A percentile compares a stretch with the other conserved stretches of the same genome.
Evolutionary conservation across 1,140 invertebrate species (phyloP).

Genomic region (Monochamus saltuarius): DNA sequence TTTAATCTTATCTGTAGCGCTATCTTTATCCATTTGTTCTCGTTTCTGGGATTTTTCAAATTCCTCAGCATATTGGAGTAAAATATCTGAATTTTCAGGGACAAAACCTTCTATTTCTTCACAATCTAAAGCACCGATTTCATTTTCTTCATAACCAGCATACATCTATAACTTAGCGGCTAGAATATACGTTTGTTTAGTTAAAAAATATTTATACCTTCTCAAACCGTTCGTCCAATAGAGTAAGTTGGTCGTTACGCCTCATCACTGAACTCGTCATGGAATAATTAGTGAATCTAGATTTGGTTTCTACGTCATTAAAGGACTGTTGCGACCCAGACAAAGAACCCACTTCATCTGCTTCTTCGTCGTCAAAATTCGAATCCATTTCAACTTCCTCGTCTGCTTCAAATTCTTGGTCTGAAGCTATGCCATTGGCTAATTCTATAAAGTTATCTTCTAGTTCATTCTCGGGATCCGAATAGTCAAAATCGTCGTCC

Average conservation of each 20-base stretch:
- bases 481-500: conserved; percentile 88
- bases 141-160: conserved; percentile 83
- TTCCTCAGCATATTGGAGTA: conserved; percentile 65
- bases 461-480: conserved; percentile 78
- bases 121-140: conserved; percentile 84
- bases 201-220: conserved; percentile 57
- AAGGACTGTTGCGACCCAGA: conserved; percentile 54
- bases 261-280: conserved; percentile 89
- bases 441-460: conserved; percentile 90
- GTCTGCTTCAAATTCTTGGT: conserved; percentile 41
- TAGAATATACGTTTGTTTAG: no score
- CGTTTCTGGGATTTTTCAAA: conserved; percentile 61
- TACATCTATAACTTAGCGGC: no score
- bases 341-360: conserved; percentile 58
- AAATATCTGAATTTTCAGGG: conserved; percentile 64
- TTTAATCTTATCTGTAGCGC: conserved; percentile 27
- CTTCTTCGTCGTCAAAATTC: conserved; percentile 55
- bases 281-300: conserved; percentile 90
- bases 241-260: conserved; percentile 78
- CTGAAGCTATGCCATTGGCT: conserved; percentile 64
- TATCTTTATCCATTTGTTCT: conserved; percentile 59
- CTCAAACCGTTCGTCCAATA: conserved; percentile 92
- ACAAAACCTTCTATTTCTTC: conserved; percentile 87
- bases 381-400: conserved; percentile 52
- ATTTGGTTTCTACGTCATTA: conserved; percentile 78